These are phyloP conservation scores for Coranthus polyacanthus DNA, from an alignment of 2,797 vertebrate genomes.

Conservation along the genomic window DNA sequence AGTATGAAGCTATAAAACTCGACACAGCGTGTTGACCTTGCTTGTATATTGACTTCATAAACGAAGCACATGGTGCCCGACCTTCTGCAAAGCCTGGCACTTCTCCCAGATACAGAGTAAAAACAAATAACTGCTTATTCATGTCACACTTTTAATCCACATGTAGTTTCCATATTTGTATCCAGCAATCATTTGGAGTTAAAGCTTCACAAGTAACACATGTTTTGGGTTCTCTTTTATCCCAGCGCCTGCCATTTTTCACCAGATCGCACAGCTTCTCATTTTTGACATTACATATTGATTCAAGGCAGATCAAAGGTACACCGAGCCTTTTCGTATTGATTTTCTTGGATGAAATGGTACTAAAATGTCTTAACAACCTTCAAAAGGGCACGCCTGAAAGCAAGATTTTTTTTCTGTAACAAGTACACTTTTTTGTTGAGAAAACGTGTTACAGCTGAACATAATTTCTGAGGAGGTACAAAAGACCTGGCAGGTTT, in stretches of 20 bases:
- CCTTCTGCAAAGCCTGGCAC: conserved; percentile 27
- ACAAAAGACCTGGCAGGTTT: too few species aligned
- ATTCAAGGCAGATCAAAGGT: conserved; percentile 25
- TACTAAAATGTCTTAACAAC: conserved; percentile 3
- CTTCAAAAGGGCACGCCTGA: neutral
- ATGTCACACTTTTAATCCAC: conserved; percentile 8
- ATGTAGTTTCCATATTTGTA: neutral
- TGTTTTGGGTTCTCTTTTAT: conserved; percentile 24
- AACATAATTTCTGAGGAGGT: neutral
- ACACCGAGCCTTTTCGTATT: neutral
- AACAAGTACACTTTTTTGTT: neutral
- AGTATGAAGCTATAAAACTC: neutral
- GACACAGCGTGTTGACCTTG: conserved; percentile 5
- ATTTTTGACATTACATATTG: conserved; percentile 28
- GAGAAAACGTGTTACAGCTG: neutral
- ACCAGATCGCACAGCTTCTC: conserved; percentile 14
- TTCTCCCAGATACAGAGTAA: conserved; percentile 29
- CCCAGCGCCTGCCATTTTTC: neutral
- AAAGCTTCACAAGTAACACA: conserved; percentile 4
- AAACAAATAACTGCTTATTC: conserved; percentile 30
- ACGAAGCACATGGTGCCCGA: neutral
- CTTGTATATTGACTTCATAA: conserved; percentile 19
- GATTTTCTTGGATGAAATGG: conserved; percentile 24
- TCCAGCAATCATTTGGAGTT: conserved; percentile 15
- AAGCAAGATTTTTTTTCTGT: neutral